Percentiles rank a stretch among this genome's conserved stretches.
Evolutionary conservation across 2,113 vertebrate species (phyloP).

Genomic region (Lophius piscatorius): DNA sequence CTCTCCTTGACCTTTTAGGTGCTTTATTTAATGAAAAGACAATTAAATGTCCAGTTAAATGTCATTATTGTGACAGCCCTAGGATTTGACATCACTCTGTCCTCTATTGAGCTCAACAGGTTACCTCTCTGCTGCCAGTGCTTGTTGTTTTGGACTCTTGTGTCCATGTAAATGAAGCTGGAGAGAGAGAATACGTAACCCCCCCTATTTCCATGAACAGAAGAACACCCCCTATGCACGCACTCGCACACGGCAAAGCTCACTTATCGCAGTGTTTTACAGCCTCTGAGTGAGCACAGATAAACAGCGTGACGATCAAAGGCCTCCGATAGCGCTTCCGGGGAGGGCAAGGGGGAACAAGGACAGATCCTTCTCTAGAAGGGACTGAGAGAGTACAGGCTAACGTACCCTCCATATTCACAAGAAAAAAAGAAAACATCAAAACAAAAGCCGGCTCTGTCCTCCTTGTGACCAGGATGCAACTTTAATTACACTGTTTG

Average conservation of each 20-base stretch:
- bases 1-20: too few relatives aligned
- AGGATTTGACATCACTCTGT: background rate
- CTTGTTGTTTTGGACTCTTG: slow-evolving; percentile 35
- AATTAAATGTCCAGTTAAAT: too few relatives aligned
- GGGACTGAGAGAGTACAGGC: slow-evolving; percentile 44
- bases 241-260: slow-evolving; percentile 44
- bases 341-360: slow-evolving; percentile 16
- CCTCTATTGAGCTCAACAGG: slow-evolving; percentile 23
- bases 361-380: slow-evolving; percentile 50
- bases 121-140: slow-evolving; percentile 30
- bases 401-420: slow-evolving; percentile 41
- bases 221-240: slow-evolving; percentile 22
- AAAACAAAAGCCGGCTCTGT: slow-evolving; percentile 25
- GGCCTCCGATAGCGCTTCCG: slow-evolving; percentile 46
- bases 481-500: slow-evolving; percentile 39
- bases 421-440: slow-evolving; percentile 32
- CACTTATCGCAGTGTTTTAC: slow-evolving; percentile 63
- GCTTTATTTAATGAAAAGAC: too few relatives aligned
- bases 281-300: slow-evolving; percentile 64
- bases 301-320: slow-evolving; percentile 71
- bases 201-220: slow-evolving; percentile 43
- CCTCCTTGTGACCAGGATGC: slow-evolving; percentile 16
- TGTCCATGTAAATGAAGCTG: slow-evolving; percentile 17
- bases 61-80: too few relatives aligned
- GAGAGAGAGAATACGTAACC: slow-evolving; percentile 28